Conservation (phyloP, 2,113 vertebrate genomes). For the Clupea harengus region DNA sequence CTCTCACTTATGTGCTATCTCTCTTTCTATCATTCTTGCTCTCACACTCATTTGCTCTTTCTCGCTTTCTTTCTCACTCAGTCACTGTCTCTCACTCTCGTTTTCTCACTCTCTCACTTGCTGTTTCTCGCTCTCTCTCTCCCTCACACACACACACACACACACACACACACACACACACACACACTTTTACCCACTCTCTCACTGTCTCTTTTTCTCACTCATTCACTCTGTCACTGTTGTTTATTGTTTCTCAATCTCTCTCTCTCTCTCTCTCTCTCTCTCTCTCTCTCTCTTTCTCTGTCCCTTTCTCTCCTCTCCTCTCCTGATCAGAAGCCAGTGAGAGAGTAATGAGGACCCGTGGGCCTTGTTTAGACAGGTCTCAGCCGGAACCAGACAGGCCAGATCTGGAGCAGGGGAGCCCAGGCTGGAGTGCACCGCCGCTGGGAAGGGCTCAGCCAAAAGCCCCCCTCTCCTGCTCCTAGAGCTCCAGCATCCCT, state of each 20-base stretch:
- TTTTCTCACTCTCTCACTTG: background rate
- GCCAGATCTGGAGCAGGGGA: slow-evolving; percentile 30
- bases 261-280: slow-evolving; percentile 33
- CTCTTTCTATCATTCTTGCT: too few species aligned
- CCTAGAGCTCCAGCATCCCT: slow-evolving; percentile 22
- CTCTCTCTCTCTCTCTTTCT: background rate
- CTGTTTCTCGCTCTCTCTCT: background rate
- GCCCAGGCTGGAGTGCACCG: slow-evolving; percentile 21
- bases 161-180: too few species aligned
- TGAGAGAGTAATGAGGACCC: slow-evolving; percentile 47
- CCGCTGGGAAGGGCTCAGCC: slow-evolving; percentile 17
- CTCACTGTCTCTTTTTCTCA: background rate
- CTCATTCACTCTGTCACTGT: background rate
- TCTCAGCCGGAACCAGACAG: slow-evolving; percentile 19
- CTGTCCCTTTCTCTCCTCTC: too few species aligned
- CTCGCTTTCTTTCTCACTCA: background rate
- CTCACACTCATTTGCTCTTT: background rate
- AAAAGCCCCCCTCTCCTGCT: background rate
- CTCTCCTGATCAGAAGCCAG: background rate
- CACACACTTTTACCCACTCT: too few species aligned
- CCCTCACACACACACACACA: too few species aligned
- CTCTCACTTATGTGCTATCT: too few species aligned
- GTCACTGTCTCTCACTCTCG: too few species aligned
- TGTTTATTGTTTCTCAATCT: background rate
- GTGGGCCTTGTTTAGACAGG: slow-evolving; percentile 39